Evolutionary conservation across 2,113 vertebrate genomes (phyloP), one percentile per base, ranked within the genome.

Genomic region (Elephas maximus): DNA sequence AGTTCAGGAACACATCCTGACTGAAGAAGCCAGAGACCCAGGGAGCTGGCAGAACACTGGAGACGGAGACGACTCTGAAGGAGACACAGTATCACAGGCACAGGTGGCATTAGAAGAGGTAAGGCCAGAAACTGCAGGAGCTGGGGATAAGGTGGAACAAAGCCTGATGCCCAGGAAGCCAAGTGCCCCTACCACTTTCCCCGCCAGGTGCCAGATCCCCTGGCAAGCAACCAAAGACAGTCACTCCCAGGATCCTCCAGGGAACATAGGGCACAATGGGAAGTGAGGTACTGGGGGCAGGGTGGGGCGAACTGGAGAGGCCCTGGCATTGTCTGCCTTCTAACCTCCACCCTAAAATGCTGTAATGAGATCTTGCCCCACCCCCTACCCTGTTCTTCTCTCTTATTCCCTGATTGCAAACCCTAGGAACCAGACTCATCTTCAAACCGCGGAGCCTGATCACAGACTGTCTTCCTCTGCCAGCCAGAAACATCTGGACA

Each of bases 141-240:
- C 67, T 82, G 82, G 33, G 85, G 81, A 62, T 69, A 88, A 97
- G 78, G 87, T 90, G 71, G 77, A 77, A 82, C 71, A 85, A 90
- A 90, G 74, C 57, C 60, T 77, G 44, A 85, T 83, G 67, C 63
- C 69, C 33, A 82, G 78, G 78, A 48, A 94, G 37, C 53, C 77
- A 95, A 94, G 93, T 86, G 81, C 60, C 89, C 67, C 74, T 85
- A 24, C 80, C 77, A 79, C 15, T 65, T 88, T 82, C 53, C 77
- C 88, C 24, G 24, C 37, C 97, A 99, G 99, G 99, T 99, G 95
- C 97, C 98, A 91, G 99, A 98, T 93, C 95, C 97, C 15, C 98
- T 98, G 97, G 99, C 99, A 95, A 98, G 98, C 95, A 99, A 98
- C 97, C 99, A 98, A 93, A 92, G 98, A 99, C 97, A 99, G 99